Evolutionary conservation across 2,888 invertebrate species (phyloP), one percentile per base, ranked within the genome.

Genomic region (Aelia acuminata): DNA sequence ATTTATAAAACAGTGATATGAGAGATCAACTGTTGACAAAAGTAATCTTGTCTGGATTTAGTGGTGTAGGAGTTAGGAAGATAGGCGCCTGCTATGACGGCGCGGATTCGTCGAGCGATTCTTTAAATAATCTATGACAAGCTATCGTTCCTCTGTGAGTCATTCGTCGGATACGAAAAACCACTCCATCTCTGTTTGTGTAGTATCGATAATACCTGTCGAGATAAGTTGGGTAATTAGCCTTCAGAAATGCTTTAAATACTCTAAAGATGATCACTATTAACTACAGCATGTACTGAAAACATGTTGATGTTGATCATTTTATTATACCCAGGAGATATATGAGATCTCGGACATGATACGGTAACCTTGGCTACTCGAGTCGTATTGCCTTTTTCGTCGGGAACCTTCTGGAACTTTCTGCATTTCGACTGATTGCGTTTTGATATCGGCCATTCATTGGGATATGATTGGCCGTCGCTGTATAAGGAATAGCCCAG

Each of bases 71-170:
- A 35, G 31, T 31, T 18, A 70, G 15, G n/a, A n/a, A 20, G 18
- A 35, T 7, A 35, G 63, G 63, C 63, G 63, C 63, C 63, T 70
- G 18, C 5, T 70, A 70, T 70, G 63, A 70, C 63, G 63, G 8
- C 18, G 63, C 7, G 15, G 26, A 70, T 8, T 26, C 35, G 15
- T 70, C 15, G 63, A 70, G 63, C 63, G 63, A 80, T 39, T 80
- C 80, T 80, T 80, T 80, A 80, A 80, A 80, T 80, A 80, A 80
- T 39, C 43, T 47, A 39, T 80, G 80, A 43, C 80, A 80, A 20
- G 39, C 43, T 80, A n/a, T 80, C 80, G 13, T 39, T 80, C n/a
- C 22, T 0, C n/a, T n/a, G 4, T 80, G 80, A 80, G 5, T 80
- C 80, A 80, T 80, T 80, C 80, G 43, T 80, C 8, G 2, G n/a